Evolutionary conservation across 2,797 vertebrate genomes (phyloP), one percentile per base, ranked within the genome.

Genomic region (Anniella stebbinsi): DNA sequence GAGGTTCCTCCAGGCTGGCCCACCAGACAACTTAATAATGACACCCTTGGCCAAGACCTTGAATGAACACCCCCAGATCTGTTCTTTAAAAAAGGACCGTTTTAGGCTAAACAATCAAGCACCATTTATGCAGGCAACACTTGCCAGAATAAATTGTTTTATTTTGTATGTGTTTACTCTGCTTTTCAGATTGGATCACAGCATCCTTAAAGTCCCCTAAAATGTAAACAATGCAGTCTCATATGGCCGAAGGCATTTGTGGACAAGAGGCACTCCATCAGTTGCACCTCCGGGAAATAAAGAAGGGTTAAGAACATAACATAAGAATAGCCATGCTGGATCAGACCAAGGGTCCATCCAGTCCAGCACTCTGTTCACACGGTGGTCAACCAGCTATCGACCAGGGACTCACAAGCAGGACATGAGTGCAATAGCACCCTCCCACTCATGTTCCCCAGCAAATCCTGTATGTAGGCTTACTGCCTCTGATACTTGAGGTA

Each of bases 41-140:
- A 69, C 57, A 57, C 51, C 38, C 13, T 94, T 88, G 75, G 77
- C 33, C 80, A 86, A 54, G 36, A 30, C 72, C 92, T 41, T 48
- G 82, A 81, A 88, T n/a, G 38, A 38, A 28, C 23, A 72, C 18
- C 0, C 28, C 6, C 1, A 36, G 89, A 18, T 23, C 51, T 1
- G 1, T 2, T 33, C 57, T 67, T 45, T 23, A 69, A 66, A 54
- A 45, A 41, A 82, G 66, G 82, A 7, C 0, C 0, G 0, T 0
- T 90, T 88, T 18, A 0, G 41, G 82, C 70, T 75, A 84, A 92
- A 72, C 18, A 66, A 25, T 23, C 21, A 23, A 92, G 5, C 15
- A 1, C n/a, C 0, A 0, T 18, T 9, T 77, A 8, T 28, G 30
- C 38, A 25, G 78, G 21, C 28, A 83, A 76, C 25, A n/a, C 33